Evolutionary conservation across 2,888 invertebrate species (phyloP).

Genomic region (Hymenopus coronatus): DNA sequence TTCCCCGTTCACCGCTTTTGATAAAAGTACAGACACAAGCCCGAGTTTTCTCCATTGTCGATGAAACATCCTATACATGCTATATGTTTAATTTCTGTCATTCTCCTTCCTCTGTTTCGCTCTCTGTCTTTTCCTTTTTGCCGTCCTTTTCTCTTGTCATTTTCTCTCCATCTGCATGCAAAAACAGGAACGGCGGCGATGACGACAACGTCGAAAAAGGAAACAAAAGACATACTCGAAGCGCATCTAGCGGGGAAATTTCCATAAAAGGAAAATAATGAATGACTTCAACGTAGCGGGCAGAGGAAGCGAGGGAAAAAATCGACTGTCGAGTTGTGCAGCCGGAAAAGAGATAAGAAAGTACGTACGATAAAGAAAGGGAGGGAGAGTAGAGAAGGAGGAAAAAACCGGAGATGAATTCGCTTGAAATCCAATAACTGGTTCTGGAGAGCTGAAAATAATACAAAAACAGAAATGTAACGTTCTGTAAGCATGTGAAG

Average conservation of each 20-base stretch:
- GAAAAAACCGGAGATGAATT: not conserved
- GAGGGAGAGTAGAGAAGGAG: not conserved
- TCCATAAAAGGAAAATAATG: slow-evolving; percentile 27
- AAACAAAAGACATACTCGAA: slow-evolving; percentile 22
- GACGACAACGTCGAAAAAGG: slow-evolving; percentile 22
- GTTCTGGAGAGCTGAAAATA: not conserved
- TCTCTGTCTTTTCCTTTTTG: not conserved
- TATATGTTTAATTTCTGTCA: slow-evolving; percentile 2
- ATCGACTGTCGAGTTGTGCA: not conserved
- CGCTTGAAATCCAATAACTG: not conserved
- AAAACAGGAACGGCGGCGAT: slow-evolving; percentile 16
- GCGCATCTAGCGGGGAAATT: slow-evolving; percentile 24
- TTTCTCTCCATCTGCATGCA: slow-evolving; percentile 25
- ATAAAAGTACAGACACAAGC: not conserved
- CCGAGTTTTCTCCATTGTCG: not conserved
- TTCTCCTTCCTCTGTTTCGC: slow-evolving; percentile 1
- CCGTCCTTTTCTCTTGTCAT: not conserved
- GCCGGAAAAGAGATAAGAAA: slow-evolving; percentile 14
- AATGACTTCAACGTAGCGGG: slow-evolving; percentile 15
- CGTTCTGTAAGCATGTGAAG: not conserved
- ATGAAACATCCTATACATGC: slow-evolving; percentile 9
- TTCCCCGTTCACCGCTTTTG: not conserved
- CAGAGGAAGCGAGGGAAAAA: not conserved
- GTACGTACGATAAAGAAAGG: not conserved
- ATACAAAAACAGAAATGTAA: not conserved